Evolutionary conservation across 1,140 invertebrate genomes (phyloP).

Genomic region (Ylistrum balloti): DNA sequence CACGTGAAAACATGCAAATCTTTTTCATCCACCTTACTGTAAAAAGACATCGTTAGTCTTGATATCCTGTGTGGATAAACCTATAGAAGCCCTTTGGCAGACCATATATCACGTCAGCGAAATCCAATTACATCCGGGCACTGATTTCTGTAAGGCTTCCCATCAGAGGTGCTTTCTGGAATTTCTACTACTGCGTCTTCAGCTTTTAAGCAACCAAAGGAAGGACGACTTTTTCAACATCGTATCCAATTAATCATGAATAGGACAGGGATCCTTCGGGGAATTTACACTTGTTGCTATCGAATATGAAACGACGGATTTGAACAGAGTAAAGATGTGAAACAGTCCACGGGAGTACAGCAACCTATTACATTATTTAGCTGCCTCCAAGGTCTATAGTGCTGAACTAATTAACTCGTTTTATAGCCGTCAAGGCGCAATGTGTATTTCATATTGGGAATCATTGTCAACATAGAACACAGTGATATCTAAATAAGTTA

Average conservation of each 20-base stretch:
- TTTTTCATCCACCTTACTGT: too few relatives aligned
- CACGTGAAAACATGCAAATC: too few relatives aligned
- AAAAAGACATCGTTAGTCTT: neutral
- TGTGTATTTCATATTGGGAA: too few relatives aligned
- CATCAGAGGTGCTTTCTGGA: neutral
- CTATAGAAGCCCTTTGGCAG: neutral
- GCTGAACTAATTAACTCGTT: neutral
- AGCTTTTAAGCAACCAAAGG: neutral
- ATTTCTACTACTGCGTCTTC: neutral
- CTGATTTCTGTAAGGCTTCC: neutral
- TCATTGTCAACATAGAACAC: too few relatives aligned
- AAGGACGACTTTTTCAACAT: neutral
- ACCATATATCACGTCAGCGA: neutral
- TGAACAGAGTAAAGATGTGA: neutral
- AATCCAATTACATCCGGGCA: neutral
- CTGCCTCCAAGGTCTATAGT: neutral
- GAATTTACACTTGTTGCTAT: neutral
- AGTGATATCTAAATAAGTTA: too few relatives aligned
- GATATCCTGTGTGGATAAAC: neutral
- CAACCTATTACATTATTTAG: too few relatives aligned
- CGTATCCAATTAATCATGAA: neutral
- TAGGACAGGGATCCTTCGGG: neutral
- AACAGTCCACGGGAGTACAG: neutral
- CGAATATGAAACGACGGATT: neutral
- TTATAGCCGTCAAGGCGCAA: too few relatives aligned